Base-by-base conservation (phyloP, 1,140 invertebrate genomes). In the Pseudachorutes palmiensis region DNA sequence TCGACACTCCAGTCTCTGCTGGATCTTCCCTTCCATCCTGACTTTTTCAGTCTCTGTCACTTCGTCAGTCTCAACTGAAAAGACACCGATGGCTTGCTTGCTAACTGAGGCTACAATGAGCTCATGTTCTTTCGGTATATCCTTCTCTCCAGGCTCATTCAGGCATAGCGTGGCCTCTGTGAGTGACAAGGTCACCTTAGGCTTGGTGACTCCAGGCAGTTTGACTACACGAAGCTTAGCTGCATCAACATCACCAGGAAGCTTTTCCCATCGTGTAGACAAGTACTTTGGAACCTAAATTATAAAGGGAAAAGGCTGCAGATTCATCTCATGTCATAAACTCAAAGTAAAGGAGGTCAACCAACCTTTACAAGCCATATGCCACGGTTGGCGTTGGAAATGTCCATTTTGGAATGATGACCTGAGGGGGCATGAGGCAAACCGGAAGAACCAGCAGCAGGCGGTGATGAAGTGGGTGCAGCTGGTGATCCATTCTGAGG, bases 351-450 rank as follows among this genome's bases (percentile, higher is more conserved):
- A 12, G 57, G 2, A 28, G 3, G 19, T 12, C 16, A 28, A 2
- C 24, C 48, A 75, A 95, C 92, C 82, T 97, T 97, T 0, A 97
- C 94, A 12, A 97, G 81, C 94, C 94, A 97, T 9, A 97, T 90
- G 41, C 93, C 92, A 73, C 92, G 81, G 9, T 85, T 85, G 31
- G 90, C 88, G 77, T 92, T 92, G n/a, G 87, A 87, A 28, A 93
- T 82, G 82, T 96, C 93, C 68, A 96, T 82, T 75, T 92, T 72
- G 0, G 66, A 36, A 55, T 26, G 14, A 55, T 55, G 51, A 55
- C 24, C 9, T 24, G 14, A 26, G 22, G 9, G 24, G 76, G 62
- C 64, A 70, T n/a, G n/a, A n/a, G n/a, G n/a, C n/a, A n/a, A n/a
- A n/a, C n/a, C n/a, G n/a, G 14, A 41, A 76, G 62, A 64, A 70